Evolutionary conservation across 2,888 invertebrate species (phyloP).

Genomic region (Drosophila paracracens): DNA sequence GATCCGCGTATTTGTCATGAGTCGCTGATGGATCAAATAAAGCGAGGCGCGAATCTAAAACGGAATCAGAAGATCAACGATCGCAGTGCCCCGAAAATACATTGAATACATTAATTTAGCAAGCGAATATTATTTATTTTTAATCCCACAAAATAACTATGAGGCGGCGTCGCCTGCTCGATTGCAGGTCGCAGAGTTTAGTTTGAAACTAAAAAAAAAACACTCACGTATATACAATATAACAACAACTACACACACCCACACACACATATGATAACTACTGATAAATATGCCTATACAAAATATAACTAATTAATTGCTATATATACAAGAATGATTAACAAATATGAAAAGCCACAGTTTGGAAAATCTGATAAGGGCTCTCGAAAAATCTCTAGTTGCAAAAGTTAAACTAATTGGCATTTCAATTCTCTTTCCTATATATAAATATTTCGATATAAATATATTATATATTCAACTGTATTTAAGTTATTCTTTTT

Average conservation of each 20-base stretch:
- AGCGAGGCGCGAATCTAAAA: constrained; percentile 92
- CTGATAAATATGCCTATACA: constrained; percentile 38
- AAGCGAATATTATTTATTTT: constrained; percentile 49
- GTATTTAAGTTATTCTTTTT: constrained; percentile 25
- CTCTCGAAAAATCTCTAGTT: constrained; percentile 28
- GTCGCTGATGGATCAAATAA: constrained; percentile 97
- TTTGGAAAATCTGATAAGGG: constrained; percentile 21
- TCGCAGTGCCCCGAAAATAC: constrained; percentile 95
- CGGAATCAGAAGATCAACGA: constrained; percentile 89
- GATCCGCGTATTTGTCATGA: constrained; percentile 93
- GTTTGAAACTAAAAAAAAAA: constrained; percentile 72
- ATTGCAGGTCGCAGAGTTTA: constrained; percentile 69
- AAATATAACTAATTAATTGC: constrained; percentile 46
- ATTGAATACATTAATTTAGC: constrained; percentile 85
- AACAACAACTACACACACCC: constrained; percentile 20
- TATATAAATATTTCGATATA: constrained; percentile 6
- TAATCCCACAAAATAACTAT: constrained; percentile 47
- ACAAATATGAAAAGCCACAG: constrained; percentile 37
- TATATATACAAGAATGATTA: constrained; percentile 25
- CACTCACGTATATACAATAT: constrained; percentile 53
- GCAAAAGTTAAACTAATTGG: constrained; percentile 52
- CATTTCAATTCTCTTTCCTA: constrained; percentile 33
- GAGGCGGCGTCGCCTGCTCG: constrained; percentile 66
- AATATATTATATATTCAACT: constrained; percentile 21
- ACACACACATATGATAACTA: constrained; percentile 36